These are phyloP conservation scores for Mystacornis crossleyi DNA, from an alignment of 2,113 vertebrate genomes.

Conservation along the genomic window DNA sequence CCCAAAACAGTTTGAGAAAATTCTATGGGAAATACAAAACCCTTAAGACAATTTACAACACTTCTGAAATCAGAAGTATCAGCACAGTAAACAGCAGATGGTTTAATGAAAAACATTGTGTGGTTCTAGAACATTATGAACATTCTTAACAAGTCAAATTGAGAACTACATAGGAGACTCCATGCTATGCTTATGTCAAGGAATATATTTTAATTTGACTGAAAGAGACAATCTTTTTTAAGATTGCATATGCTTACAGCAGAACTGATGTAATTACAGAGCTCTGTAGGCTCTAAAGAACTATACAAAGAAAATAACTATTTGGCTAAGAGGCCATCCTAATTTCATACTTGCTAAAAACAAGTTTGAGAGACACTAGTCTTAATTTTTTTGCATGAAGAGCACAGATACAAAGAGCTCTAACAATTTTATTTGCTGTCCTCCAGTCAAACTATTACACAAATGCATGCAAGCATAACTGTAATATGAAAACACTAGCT, in stretches of 20 bases:
- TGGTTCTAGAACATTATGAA: not conserved
- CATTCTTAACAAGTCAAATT: not conserved
- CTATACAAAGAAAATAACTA: not conserved
- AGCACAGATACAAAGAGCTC: not conserved
- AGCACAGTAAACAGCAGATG: not conserved
- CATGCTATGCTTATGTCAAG: not conserved
- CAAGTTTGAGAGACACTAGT: not conserved
- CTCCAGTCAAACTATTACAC: not conserved
- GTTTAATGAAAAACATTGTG: not conserved
- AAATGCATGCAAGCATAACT: not conserved
- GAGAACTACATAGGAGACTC: not conserved
- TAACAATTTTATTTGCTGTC: not conserved
- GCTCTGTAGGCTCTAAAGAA: not conserved
- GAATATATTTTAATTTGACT: not conserved
- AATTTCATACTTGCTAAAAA: not conserved
- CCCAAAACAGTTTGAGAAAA: not conserved
- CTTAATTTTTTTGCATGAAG: not conserved
- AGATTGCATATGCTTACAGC: not conserved
- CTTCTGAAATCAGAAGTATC: not conserved
- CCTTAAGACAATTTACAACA: not conserved
- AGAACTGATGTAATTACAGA: not conserved
- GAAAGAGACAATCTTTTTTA: not conserved
- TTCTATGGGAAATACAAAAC: not conserved
- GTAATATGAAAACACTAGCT: not conserved
- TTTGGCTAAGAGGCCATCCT: not conserved